These are phyloP conservation scores for Beris chalybata DNA, from an alignment of 2,888 invertebrate species.

Conservation along the genomic window DNA sequence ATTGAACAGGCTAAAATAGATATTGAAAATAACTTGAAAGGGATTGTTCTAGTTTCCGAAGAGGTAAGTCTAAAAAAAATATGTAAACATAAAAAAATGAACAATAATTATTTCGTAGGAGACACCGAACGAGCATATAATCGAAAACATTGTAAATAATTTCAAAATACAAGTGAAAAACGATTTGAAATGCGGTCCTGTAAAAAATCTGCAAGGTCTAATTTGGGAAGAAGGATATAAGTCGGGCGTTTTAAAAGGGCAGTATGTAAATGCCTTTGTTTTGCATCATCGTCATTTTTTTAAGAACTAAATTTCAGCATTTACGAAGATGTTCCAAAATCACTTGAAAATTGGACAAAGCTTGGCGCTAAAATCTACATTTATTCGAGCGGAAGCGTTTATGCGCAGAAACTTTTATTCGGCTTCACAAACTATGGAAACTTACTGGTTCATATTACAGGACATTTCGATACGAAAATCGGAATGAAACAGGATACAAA, in stretches of 20 bases:
- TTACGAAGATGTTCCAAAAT: constrained; percentile 79
- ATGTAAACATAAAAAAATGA: neutral
- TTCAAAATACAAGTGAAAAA: constrained; percentile 80
- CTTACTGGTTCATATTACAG: constrained; percentile 69
- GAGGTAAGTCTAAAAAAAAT: constrained; percentile 53
- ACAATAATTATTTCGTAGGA: constrained; percentile 35
- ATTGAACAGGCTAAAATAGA: constrained; percentile 65
- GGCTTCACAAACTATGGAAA: constrained; percentile 76
- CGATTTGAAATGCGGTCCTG: constrained; percentile 75
- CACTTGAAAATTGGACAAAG: constrained; percentile 72
- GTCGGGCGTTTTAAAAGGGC: constrained; percentile 76
- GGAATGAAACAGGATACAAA: constrained; percentile 77
- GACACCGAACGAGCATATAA: constrained; percentile 49
- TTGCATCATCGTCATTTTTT: neutral
- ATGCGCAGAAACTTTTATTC: constrained; percentile 88
- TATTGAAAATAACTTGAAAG: constrained; percentile 62
- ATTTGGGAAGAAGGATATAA: constrained; percentile 87
- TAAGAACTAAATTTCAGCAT: constrained; percentile 62
- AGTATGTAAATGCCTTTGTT: constrained; percentile 69
- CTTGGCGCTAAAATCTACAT: constrained; percentile 74
- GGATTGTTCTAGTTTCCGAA: constrained; percentile 60
- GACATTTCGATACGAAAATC: constrained; percentile 84
- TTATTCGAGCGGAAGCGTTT: constrained; percentile 90
- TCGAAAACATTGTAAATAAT: constrained; percentile 68
- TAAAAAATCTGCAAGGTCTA: constrained; percentile 88